A percentile compares a stretch with the other conserved stretches of the same genome.
phyloP scores from a whole-genome alignment of 2,797 vertebrate species.

The Chaunax sp. region DNA sequence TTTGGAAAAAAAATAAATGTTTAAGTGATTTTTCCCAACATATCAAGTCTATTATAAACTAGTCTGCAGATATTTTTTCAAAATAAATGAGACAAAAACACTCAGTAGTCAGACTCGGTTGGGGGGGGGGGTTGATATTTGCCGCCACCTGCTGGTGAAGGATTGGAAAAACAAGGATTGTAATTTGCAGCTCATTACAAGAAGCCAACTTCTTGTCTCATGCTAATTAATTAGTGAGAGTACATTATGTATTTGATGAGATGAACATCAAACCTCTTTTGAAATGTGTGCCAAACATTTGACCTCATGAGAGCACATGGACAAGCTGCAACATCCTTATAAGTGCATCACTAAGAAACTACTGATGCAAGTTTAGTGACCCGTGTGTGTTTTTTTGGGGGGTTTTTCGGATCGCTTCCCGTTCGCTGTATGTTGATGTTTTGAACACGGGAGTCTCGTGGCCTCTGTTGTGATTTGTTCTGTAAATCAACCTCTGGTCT shows the following conservation, averaged over 20 bases:
- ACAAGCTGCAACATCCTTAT: constrained; percentile 26
- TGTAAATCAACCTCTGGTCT: constrained; percentile 12
- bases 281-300: neutral
- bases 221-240: neutral
- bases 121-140: constrained; percentile 9
- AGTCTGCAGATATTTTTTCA: too few relatives aligned
- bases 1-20: too few relatives aligned
- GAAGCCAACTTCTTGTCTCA: neutral
- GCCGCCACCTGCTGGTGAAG: constrained; percentile 40
- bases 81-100: too few relatives aligned
- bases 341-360: constrained; percentile 26
- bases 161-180: neutral
- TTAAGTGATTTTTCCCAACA: too few relatives aligned
- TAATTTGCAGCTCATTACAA: neutral
- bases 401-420: constrained; percentile 3
- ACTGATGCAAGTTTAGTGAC: neutral
- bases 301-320: neutral
- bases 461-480: neutral
- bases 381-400: neutral
- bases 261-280: neutral
- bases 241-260: neutral
- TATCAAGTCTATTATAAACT: too few relatives aligned
- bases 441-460: neutral
- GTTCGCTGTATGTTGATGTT: constrained; percentile 1
- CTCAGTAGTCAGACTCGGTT: too few relatives aligned